Percentiles rank a stretch among this genome's conserved stretches.
Conservation (phyloP, 1,140 invertebrate species). For the Metaphire vulgaris region DNA sequence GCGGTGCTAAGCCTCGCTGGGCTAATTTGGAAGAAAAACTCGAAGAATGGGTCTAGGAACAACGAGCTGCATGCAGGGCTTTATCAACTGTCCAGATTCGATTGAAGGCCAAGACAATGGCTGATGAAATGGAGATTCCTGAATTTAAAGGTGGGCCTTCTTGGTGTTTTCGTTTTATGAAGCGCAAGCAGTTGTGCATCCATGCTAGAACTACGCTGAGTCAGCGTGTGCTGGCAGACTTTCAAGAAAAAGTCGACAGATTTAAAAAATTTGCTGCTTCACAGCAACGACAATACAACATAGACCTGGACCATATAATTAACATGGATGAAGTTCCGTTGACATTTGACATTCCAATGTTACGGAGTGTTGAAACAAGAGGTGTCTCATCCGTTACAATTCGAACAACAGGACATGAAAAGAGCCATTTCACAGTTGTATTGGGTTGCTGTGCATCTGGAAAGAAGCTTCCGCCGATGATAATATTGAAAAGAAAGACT, state of each 20-base stretch:
- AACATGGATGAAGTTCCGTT: conserved; percentile 37
- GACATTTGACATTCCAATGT: conserved; percentile 32
- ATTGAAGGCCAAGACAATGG: not conserved
- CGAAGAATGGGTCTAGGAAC: not conserved
- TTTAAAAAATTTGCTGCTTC: conserved; percentile 30
- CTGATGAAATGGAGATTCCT: not conserved
- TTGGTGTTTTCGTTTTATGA: conserved; percentile 32
- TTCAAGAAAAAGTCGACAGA: conserved; percentile 25
- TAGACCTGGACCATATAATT: conserved; percentile 23
- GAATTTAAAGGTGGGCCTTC: conserved; percentile 29
- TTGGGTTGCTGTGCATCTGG: conserved; percentile 29
- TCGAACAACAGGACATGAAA: conserved; percentile 32
- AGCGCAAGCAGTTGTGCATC: conserved; percentile 22
- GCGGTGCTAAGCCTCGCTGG: not conserved
- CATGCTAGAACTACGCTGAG: conserved; percentile 31
- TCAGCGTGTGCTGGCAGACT: conserved; percentile 30
- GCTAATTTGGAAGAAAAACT: not conserved
- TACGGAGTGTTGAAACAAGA: conserved; percentile 30
- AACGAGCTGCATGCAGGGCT: not conserved
- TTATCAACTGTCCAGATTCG: not conserved
- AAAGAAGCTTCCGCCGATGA: conserved; percentile 25
- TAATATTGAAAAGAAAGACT: conserved; percentile 32
- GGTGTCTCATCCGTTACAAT: conserved; percentile 30
- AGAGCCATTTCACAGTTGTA: conserved; percentile 29
- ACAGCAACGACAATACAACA: conserved; percentile 23